These are phyloP conservation scores for Drosophila willistoni DNA, from an alignment of 1,140 invertebrate species.

Conservation along the genomic window DNA sequence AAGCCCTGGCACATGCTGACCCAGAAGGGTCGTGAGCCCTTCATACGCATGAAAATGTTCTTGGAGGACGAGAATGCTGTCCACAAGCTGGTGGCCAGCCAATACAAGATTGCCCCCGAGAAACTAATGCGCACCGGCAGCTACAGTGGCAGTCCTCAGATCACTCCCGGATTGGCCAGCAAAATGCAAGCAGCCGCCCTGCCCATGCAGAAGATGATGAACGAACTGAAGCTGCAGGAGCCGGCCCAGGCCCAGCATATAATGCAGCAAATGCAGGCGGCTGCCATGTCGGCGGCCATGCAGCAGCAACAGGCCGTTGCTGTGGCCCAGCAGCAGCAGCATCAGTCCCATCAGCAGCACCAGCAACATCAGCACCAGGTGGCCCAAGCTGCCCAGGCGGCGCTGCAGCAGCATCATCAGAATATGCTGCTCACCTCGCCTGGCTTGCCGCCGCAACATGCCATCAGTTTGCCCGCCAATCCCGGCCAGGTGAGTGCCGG, in stretches of 20 bases:
- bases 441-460: conserved; percentile 87
- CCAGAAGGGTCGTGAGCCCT: conserved; percentile 97
- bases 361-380: conserved; percentile 85
- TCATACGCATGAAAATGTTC: conserved; percentile 99
- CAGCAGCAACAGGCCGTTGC: conserved; percentile 85
- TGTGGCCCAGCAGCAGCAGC: conserved; percentile 84
- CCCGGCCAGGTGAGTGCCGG: conserved; percentile 78
- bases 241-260: conserved; percentile 89
- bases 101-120: conserved; percentile 98
- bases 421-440: conserved; percentile 87
- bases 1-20: conserved; percentile 99
- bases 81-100: conserved; percentile 97
- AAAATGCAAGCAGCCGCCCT: conserved; percentile 86
- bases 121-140: conserved; percentile 97
- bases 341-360: conserved; percentile 85
- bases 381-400: conserved; percentile 84
- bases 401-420: conserved; percentile 85
- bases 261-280: conserved; percentile 85
- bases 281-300: conserved; percentile 84
- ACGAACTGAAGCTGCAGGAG: conserved; percentile 88
- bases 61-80: conserved; percentile 98
- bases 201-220: conserved; percentile 90
- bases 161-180: conserved; percentile 88
- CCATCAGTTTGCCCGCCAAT: conserved; percentile 84
- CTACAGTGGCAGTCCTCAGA: conserved; percentile 92